Conservation (phyloP, 2,888 invertebrate species). For the Brachypterus glaber region DNA sequence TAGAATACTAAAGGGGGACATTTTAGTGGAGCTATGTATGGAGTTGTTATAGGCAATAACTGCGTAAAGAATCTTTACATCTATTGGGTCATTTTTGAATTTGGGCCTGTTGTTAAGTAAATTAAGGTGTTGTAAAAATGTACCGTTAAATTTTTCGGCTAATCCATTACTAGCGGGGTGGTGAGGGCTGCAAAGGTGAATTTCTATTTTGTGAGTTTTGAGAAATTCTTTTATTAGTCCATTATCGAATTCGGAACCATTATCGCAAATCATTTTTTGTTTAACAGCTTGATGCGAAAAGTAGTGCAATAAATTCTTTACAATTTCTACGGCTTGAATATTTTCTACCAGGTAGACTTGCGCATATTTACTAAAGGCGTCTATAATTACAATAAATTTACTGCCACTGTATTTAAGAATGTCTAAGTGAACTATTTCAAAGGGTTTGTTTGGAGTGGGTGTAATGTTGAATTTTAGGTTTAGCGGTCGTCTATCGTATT, state of each 20-base stretch:
- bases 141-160: constrained; percentile 7
- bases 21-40: constrained; percentile 1
- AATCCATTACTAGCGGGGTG: constrained; percentile 6
- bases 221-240: neutral
- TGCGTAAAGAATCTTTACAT: constrained; percentile 6
- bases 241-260: constrained; percentile 6
- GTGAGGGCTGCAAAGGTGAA: constrained; percentile 9
- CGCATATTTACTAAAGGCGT: constrained; percentile 6
- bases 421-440: constrained; percentile 9
- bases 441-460: constrained; percentile 11
- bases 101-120: constrained; percentile 6
- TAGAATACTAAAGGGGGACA: constrained; percentile 4
- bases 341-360: neutral
- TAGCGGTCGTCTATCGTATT: constrained; percentile 15
- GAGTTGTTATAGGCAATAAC: constrained; percentile 7
- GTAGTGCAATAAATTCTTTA: constrained; percentile 3
- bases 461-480: constrained; percentile 10
- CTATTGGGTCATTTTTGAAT: constrained; percentile 1
- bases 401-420: neutral
- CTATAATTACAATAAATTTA: constrained; percentile 3
- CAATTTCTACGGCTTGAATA: constrained; percentile 5
- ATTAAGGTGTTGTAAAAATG: constrained; percentile 9
- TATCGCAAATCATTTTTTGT: constrained; percentile 1
- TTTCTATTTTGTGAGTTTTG: constrained; percentile 4
- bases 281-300: constrained; percentile 3